phyloP scores from a whole-genome alignment of 2,113 vertebrate genomes.

The Sinocyclocheilus anophthalmus region DNA sequence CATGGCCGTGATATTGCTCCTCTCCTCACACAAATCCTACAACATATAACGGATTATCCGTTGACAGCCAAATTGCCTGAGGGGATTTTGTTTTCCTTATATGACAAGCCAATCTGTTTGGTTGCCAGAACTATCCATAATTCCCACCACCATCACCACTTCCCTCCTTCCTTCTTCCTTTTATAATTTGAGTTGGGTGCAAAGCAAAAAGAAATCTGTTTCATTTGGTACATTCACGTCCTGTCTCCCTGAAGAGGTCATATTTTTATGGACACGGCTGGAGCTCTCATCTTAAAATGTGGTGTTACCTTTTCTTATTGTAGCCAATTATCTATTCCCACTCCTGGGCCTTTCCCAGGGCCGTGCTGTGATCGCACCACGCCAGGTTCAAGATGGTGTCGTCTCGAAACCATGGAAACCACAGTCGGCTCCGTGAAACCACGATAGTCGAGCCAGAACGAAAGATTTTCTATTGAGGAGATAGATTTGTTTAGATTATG shows the following conservation, averaged over 20 bases:
- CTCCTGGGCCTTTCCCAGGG: constrained; percentile 47
- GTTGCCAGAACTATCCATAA: constrained; percentile 38
- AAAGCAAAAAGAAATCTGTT: constrained; percentile 7
- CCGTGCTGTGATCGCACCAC: constrained; percentile 44
- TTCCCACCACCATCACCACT: neutral
- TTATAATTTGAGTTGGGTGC: neutral
- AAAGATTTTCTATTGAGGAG: constrained; percentile 38
- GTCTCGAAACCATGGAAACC: constrained; percentile 54
- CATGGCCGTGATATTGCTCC: constrained; percentile 37
- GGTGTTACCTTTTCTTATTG: constrained; percentile 53
- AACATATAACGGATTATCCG: constrained; percentile 50
- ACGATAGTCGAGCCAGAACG: constrained; percentile 36
- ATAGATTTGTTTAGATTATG: constrained; percentile 34
- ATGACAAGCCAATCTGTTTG: constrained; percentile 55
- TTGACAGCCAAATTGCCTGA: constrained; percentile 51
- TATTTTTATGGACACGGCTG: constrained; percentile 42
- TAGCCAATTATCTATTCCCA: constrained; percentile 58
- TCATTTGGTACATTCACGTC: constrained; percentile 42
- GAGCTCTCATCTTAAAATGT: constrained; percentile 51
- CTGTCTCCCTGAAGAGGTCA: constrained; percentile 46
- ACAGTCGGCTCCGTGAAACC: constrained; percentile 8
- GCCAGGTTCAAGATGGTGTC: constrained; percentile 55
- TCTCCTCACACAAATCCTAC: constrained; percentile 41
- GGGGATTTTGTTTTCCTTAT: constrained; percentile 42
- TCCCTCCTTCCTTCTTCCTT: neutral